Evolutionary conservation across 2,797 vertebrate genomes (phyloP), one percentile per base, ranked within the genome.

Genomic region (Helicolenus hilgendorfi): DNA sequence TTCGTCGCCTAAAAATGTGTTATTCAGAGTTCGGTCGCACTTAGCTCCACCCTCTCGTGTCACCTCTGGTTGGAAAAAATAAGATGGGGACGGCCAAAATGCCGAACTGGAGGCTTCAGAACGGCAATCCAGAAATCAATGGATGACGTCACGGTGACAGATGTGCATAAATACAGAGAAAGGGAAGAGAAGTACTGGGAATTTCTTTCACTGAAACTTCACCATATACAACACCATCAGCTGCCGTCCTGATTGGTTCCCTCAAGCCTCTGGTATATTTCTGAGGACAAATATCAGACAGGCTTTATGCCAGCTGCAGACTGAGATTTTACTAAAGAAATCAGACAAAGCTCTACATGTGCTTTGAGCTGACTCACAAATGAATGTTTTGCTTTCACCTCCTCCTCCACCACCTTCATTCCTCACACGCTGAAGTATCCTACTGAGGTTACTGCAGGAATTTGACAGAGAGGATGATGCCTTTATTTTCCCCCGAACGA

Each of bases 391-490:
- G 71, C 76, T 69, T 84, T 83, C 79, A 73, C 82, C 83, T 79
- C 81, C 71, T 80, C 80, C 81, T 41, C 38, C 15, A 86, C 73
- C 80, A 53, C 67, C 59, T 83, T 68, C 84, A 83, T 72, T 86
- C 78, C 75, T 84, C 75, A 79, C 83, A 65, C 71, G 11, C 70
- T 63, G 71, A 87, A 77, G 59, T 38, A 81, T 84, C 86, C 89
- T 72, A 71, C 88, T 93, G 91, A 91, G 83, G 90, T 88, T 89
- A 86, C 89, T 84, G 75, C 76, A 92, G 81, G 83, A 91, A 90
- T 92, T 79, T 85, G 81, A 81, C 82, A 75, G 91, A 78, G 77
- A 24, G 69, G 77, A 85, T 58, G 77, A 89, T 69, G 85, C 86
- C 86, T 92, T 94, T 88, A 91, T 89, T 92, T 91, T 86, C 72